Evolutionary conservation across 2,113 vertebrate genomes (phyloP).

Genomic region (Calonectris borealis): DNA sequence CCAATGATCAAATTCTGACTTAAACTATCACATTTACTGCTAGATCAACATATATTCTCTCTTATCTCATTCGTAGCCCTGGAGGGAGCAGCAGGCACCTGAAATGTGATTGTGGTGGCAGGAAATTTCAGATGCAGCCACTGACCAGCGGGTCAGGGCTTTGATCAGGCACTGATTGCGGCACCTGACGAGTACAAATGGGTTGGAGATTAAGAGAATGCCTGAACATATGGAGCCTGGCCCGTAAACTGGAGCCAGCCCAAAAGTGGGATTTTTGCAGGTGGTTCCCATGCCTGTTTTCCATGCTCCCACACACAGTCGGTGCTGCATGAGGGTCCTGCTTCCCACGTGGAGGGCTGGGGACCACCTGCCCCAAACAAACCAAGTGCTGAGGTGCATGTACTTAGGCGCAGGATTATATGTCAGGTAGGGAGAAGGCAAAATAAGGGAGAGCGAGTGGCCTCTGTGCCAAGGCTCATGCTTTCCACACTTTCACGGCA

Average conservation of each 20-base stretch:
- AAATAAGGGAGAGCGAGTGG: not conserved
- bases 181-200: not conserved
- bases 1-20: not conserved
- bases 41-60: not conserved
- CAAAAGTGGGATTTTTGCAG: not conserved
- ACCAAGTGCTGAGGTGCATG: rapidly evolving
- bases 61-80: not conserved
- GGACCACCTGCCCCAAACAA: not conserved
- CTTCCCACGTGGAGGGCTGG: not conserved
- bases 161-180: not conserved
- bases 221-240: not conserved
- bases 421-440: not conserved
- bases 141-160: not conserved
- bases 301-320: not conserved
- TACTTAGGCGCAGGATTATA: not conserved
- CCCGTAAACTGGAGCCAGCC: not conserved
- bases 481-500: not conserved
- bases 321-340: not conserved
- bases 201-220: not conserved
- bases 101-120: not conserved
- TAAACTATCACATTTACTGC: not conserved
- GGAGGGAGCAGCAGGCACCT: not conserved
- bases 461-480: not conserved
- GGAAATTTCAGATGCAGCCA: not conserved
- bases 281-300: not conserved